Base-by-base conservation (phyloP, 2,113 vertebrate genomes). In the Percina caprodes region DNA sequence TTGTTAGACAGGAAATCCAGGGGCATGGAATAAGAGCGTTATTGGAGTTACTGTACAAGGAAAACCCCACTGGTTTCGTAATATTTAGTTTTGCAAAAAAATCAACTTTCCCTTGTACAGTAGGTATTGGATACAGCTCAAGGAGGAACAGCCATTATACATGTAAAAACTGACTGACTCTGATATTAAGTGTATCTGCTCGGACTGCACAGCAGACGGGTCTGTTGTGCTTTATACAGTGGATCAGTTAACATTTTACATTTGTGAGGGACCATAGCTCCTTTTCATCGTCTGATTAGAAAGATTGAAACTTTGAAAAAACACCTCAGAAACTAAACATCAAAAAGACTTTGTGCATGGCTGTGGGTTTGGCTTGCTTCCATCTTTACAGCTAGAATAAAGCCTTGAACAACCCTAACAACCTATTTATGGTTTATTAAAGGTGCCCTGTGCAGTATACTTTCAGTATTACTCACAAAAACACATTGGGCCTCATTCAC, bases 371-470 rank as follows among this genome's bases (percentile, higher is more conserved):
- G 33, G n/a, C 11, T 74, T 33, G 13, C 33, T 55, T 35, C 60
- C 13, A n/a, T 18, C 42, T 35, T 68, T 10, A 62, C 42, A 59
- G 33, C 19, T 21, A 33, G 24, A 79, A 21, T 56, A 49, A 1
- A 69, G 5, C 42, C 45, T 52, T 54, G 10, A 49, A 45, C 35
- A 56, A 19, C n/a, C 2, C 33, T 15, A 15, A 63, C 63, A 79
- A 21, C 48, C 26, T 51, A 35, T 61, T 48, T 42, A 1, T 23
- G n/a, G 19, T 26, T 74, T 58, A 35, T 74, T 52, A 68, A 82
- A 82, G 70, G 46, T 60, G 60, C 61, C 33, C 67, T 46, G 51
- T 72, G 63, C 73, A 69, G 59, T 30, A n/a, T 59, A 63, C 14
- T 13, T 54, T 74, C 0, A 58, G 26, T 39, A 13, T 18, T 62